Conservation (phyloP, 2,113 vertebrate species). For the Uropsilus gracilis region DNA sequence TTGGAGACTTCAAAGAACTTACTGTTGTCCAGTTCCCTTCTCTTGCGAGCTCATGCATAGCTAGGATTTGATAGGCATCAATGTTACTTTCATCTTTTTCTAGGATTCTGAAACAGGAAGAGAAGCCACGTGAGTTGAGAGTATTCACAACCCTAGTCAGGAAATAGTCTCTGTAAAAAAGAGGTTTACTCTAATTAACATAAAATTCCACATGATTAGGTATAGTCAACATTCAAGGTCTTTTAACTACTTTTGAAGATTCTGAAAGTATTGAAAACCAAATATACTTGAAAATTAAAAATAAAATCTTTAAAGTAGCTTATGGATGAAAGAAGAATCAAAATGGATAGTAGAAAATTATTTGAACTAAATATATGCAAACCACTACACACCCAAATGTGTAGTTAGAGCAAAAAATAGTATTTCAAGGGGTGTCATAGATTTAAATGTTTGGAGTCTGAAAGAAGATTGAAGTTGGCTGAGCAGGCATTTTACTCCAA, state of each 20-base stretch:
- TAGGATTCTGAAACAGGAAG: constrained; percentile 83
- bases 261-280: background rate
- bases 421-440: background rate
- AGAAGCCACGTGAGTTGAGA: background rate
- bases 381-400: background rate
- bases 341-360: background rate
- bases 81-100: constrained; percentile 83
- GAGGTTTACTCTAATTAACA: background rate
- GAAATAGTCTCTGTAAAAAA: background rate
- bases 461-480: background rate
- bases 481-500: background rate
- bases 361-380: background rate
- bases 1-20: constrained; percentile 53
- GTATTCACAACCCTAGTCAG: background rate
- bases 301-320: background rate
- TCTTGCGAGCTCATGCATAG: constrained; percentile 81
- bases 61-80: constrained; percentile 84
- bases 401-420: background rate
- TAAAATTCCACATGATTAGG: background rate
- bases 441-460: background rate
- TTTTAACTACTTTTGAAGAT: background rate
- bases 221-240: background rate
- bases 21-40: constrained; percentile 83
- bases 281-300: background rate
- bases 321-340: background rate